Base-by-base conservation (phyloP, 2,113 vertebrate species). In the Spizaetus ornatus region DNA sequence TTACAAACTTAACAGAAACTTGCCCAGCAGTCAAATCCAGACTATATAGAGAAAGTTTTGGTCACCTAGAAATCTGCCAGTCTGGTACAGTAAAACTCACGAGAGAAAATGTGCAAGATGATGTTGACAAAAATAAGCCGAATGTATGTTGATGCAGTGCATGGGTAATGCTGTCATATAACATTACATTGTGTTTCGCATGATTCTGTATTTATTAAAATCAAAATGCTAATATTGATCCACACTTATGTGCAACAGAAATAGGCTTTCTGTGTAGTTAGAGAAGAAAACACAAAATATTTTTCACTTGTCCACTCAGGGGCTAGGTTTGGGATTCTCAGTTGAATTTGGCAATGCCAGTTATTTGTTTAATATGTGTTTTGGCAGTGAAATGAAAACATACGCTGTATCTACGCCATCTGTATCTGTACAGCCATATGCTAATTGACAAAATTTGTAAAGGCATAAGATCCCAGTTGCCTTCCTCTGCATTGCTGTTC, bases 71-170 rank as follows among this genome's bases (percentile, higher is more conserved):
- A 72, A 47, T 16, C 34, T 19, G 34, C 12, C 29, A 47, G 73
- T 5, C n/a, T 20, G 43, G 8, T 65, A 47, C 58, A 73, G 47
- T 25, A 56, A 17, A 52, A 31, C 17, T n/a, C 56, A 31, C 0
- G 1, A 29, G 22, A 84, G 20, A 72, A 71, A 84, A 69, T 0
- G 8, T 25, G 7, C 19, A 50, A 73, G 22, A 27, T 3, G 1
- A 32, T 2, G 4, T 16, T 48, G 36, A 56, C 45, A 58, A 43
- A 55, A 90, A 32, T 26, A 63, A 70, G 34, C 27, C 34, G 71
- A 56, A 59, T 1, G 0, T 32, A n/a, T 1, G 2, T 9, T 11
- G 43, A 36, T 19, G 20, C 7, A 27, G 31, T 1, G 5, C 7
- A 3, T 9, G 11, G 5, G n/a, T n/a, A 11, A 53, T 53, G 65